Evolutionary conservation across 2,113 vertebrate genomes (phyloP).

Genomic region (Labeo catla): DNA sequence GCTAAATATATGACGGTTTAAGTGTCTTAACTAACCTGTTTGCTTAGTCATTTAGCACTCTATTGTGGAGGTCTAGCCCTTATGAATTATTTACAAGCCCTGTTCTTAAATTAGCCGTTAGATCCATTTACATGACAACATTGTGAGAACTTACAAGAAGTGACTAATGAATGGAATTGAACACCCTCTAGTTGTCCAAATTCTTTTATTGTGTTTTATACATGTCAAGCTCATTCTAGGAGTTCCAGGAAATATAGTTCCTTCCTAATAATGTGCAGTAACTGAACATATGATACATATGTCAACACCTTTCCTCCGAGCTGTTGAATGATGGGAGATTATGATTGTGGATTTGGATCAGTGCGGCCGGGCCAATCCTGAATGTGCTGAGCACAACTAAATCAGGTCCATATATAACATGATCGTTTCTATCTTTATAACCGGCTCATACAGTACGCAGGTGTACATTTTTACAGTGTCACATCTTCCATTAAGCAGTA

Average conservation of each 20-base stretch:
- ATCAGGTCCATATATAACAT: conserved; percentile 11
- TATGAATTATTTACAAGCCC: background rate
- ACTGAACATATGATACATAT: background rate
- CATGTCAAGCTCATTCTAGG: background rate
- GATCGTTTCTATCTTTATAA: background rate
- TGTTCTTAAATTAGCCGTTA: background rate
- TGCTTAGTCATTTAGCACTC: background rate
- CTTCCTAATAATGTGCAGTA: background rate
- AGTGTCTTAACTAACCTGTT: background rate
- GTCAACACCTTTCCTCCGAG: background rate
- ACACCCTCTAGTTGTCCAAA: background rate
- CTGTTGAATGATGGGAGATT: conserved; percentile 4
- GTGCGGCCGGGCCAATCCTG: conserved; percentile 8
- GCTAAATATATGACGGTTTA: background rate
- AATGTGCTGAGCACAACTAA: conserved; percentile 5
- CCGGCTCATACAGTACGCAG: background rate
- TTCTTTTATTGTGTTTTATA: background rate
- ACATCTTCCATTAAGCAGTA: background rate
- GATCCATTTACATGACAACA: background rate
- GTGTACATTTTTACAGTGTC: background rate
- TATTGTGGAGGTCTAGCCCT: background rate
- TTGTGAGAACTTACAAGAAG: background rate
- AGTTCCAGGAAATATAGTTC: background rate
- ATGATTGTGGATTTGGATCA: conserved; percentile 37
- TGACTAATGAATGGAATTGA: background rate